Base-by-base conservation (phyloP, 2,113 vertebrate species). In the Odobenus rosmarus region DNA sequence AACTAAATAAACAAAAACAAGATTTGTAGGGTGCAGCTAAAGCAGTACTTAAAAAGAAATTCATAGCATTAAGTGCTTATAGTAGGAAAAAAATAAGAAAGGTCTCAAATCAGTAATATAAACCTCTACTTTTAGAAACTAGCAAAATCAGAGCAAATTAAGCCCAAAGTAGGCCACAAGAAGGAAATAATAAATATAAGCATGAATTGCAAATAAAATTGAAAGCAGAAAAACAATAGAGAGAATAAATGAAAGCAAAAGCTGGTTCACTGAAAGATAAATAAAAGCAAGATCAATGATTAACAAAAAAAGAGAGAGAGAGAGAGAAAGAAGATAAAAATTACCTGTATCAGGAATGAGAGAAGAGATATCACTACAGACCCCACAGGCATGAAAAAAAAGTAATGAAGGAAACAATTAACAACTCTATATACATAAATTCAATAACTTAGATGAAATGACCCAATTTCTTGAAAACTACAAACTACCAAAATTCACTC, bases 131-230 rank as follows among this genome's bases (percentile, higher is more conserved):
- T 51, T 15, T 74, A 85, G 87, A 96, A 74, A 55, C 36, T 19
- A 81, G 53, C 89, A 92, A 92, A 84, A 64, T 71, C 26, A 80
- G 67, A 59, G 82, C 28, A 88, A 95, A 64, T 51, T 80, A n/a
- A 86, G 72, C 7, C 46, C 36, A 92, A 67, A 80, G 51, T 42
- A 88, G 42, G 39, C 26, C 21, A 72, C 76, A 76, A 64, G 39
- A 81, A 53, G 7, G 14, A 59, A 13, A 55, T 19, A 51, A 55
- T 57, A 96, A 53, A 85, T 57, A 46, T 13, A 82, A 90, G 26
- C 71, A 39, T 53, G 53, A 79, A 57, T 64, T 77, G 5, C 28
- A 42, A 92, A 94, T 57, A 72, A 77, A 77, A 74, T 0, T 67
- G 53, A 77, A 55, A 83, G 69, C 4, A 96, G 21, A 88, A 76